These are phyloP conservation scores for Macrobrachium nipponense DNA, from an alignment of 1,140 invertebrate species.

Conservation along the genomic window DNA sequence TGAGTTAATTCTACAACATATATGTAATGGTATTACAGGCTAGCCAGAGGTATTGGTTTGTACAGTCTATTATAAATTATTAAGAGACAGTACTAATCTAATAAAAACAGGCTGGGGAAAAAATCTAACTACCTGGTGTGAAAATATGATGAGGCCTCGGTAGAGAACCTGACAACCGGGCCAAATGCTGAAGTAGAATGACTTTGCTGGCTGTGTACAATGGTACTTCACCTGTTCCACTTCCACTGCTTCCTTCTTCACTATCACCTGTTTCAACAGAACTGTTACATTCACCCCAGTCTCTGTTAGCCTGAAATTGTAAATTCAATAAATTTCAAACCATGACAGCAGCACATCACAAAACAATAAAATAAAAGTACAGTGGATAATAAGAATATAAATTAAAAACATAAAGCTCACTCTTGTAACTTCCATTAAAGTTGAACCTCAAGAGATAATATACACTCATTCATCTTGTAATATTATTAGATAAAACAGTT, in stretches of 20 bases:
- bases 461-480: background rate
- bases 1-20: too few species aligned
- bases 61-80: too few species aligned
- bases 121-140: constrained; percentile 60
- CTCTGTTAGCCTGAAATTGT: constrained; percentile 40
- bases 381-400: background rate
- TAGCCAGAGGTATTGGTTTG: too few species aligned
- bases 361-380: constrained; percentile 5
- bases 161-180: constrained; percentile 72
- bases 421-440: background rate
- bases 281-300: constrained; percentile 54
- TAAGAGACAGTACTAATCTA: too few species aligned
- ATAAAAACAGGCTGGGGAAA: too few species aligned
- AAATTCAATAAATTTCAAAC: constrained; percentile 2
- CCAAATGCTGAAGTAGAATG: constrained; percentile 73
- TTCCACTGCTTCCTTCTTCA: constrained; percentile 58
- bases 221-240: constrained; percentile 66
- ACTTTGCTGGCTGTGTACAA: constrained; percentile 74
- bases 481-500: too few species aligned
- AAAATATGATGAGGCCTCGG: constrained; percentile 74
- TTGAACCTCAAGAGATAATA: background rate
- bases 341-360: background rate
- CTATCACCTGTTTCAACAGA: constrained; percentile 51
- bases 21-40: too few species aligned
- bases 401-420: background rate